phyloP scores from a whole-genome alignment of 2,888 invertebrate species.

The Brachyptera putata region DNA sequence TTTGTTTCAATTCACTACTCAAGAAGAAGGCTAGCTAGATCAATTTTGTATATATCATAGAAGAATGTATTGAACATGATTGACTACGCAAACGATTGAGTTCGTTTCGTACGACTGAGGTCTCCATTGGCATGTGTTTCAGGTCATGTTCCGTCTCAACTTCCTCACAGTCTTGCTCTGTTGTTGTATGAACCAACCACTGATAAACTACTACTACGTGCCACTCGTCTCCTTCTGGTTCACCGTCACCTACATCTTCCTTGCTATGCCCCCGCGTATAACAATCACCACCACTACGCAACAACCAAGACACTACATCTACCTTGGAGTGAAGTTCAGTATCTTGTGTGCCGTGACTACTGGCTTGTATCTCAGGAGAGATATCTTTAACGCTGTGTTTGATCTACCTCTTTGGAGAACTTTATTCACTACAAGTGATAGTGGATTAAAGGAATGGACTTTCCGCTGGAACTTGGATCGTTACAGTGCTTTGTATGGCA shows the following conservation, averaged over 20 bases:
- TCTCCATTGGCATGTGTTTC: too few relatives aligned
- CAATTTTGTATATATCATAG: too few relatives aligned
- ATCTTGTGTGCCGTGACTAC: slow-evolving; percentile 80
- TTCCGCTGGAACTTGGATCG: slow-evolving; percentile 89
- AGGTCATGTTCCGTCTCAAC: slow-evolving; percentile 83
- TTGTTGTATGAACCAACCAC: slow-evolving; percentile 94
- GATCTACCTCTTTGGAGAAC: too few relatives aligned
- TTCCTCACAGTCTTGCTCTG: slow-evolving; percentile 87
- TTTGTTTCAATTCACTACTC: too few relatives aligned
- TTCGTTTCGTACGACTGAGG: too few relatives aligned
- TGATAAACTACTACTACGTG: slow-evolving; percentile 96
- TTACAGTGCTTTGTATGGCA: slow-evolving; percentile 82
- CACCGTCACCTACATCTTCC: slow-evolving; percentile 60
- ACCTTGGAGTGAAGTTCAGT: slow-evolving; percentile 80
- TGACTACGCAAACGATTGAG: too few relatives aligned
- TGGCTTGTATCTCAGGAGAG: slow-evolving; percentile 89
- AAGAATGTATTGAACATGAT: too few relatives aligned
- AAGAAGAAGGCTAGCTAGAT: too few relatives aligned
- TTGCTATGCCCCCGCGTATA: slow-evolving; percentile 80
- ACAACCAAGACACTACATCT: slow-evolving; percentile 79
- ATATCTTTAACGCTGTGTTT: slow-evolving; percentile 96
- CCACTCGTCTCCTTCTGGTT: slow-evolving; percentile 95
- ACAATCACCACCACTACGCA: slow-evolving; percentile 68
- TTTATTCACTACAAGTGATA: too few relatives aligned
- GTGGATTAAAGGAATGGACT: slow-evolving; percentile 95